Evolutionary conservation across 1,140 invertebrate species (phyloP).

Genomic region (Formica exsecta): DNA sequence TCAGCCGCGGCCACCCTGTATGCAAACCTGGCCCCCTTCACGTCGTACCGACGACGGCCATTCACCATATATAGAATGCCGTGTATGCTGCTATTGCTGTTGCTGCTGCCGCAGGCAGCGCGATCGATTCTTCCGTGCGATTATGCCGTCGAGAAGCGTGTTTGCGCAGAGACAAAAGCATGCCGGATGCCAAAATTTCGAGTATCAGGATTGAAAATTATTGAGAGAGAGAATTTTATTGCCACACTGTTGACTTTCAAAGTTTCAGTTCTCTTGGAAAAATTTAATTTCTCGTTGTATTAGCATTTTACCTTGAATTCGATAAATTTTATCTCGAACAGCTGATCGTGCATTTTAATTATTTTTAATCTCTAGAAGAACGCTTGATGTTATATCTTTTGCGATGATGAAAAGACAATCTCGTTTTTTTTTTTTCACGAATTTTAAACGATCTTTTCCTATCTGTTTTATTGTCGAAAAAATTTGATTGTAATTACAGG

Average conservation of each 20-base stretch:
- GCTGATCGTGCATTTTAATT: background rate
- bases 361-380: background rate
- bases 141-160: conserved; percentile 28
- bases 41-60: conserved; percentile 26
- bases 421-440: conserved; percentile 11
- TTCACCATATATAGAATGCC: background rate
- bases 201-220: conserved; percentile 11
- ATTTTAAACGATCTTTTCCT: background rate
- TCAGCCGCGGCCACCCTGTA: conserved; percentile 72
- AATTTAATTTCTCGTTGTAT: background rate
- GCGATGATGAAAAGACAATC: background rate
- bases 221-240: background rate
- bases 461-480: background rate
- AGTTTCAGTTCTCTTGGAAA: background rate
- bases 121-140: conserved; percentile 65
- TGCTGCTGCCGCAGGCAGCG: conserved; percentile 22
- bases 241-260: background rate
- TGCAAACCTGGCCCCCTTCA: conserved; percentile 47
- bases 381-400: background rate
- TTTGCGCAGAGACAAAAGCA: conserved; percentile 34
- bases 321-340: background rate
- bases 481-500: background rate
- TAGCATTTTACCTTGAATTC: background rate
- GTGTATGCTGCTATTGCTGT: background rate
- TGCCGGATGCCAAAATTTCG: background rate